These are phyloP conservation scores for Sander vitreus DNA, from an alignment of 2,113 vertebrate genomes.

Conservation along the genomic window DNA sequence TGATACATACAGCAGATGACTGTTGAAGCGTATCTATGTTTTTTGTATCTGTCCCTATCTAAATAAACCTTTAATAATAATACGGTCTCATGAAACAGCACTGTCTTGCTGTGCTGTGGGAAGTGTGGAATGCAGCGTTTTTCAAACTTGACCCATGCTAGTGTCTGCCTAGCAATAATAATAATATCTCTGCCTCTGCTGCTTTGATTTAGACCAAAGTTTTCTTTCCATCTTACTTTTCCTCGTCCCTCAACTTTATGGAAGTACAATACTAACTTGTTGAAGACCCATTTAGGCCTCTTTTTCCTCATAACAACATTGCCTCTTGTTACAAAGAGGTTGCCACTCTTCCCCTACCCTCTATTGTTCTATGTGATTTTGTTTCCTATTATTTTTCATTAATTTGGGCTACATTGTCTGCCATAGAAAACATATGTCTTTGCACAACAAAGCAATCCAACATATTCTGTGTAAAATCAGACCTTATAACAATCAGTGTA, in stretches of 20 bases:
- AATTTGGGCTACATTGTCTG: background rate
- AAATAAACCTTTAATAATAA: too few species aligned
- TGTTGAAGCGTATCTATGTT: too few species aligned
- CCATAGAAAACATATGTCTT: background rate
- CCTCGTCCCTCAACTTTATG: background rate
- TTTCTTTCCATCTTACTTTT: background rate
- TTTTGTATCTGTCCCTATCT: too few species aligned
- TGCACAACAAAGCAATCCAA: background rate
- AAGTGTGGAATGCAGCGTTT: background rate
- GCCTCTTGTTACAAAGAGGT: background rate
- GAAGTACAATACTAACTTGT: background rate
- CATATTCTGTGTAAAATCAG: background rate
- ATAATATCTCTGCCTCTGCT: background rate
- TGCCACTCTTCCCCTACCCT: background rate
- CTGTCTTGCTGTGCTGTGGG: background rate
- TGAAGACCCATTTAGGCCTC: background rate
- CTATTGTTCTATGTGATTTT: background rate
- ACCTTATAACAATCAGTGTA: background rate
- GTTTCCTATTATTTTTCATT: background rate
- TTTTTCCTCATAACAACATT: background rate
- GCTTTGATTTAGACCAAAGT: background rate
- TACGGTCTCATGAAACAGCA: background rate
- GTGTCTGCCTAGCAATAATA: too few species aligned
- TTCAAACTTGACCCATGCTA: background rate
- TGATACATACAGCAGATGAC: too few species aligned